phyloP scores from a whole-genome alignment of 2,113 vertebrate species.

The Amphiprion percula region DNA sequence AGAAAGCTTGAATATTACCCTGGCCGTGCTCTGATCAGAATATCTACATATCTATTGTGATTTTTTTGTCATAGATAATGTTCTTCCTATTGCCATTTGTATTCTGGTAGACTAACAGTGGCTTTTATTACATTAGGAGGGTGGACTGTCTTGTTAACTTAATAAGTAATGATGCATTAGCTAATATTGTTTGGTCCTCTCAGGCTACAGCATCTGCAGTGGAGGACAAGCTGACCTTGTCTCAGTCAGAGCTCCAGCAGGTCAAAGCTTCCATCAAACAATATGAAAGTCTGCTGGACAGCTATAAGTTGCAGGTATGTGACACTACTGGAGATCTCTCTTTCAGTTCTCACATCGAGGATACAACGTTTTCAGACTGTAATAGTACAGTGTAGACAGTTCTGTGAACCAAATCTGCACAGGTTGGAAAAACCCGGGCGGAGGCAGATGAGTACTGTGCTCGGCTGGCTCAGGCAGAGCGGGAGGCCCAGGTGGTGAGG shows the following conservation, averaged over 20 bases:
- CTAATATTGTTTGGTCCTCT: slow-evolving; percentile 17
- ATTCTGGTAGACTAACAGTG: background rate
- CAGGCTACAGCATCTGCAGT: slow-evolving; percentile 84
- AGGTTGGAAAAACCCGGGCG: slow-evolving; percentile 87
- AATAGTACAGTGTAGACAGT: background rate
- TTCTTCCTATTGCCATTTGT: background rate
- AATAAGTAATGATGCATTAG: background rate
- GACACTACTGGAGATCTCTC: too few species aligned
- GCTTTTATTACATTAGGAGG: slow-evolving; percentile 6
- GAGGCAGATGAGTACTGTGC: slow-evolving; percentile 88
- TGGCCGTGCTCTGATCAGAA: background rate
- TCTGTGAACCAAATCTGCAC: background rate
- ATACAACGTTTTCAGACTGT: background rate
- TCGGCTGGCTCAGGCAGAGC: slow-evolving; percentile 86
- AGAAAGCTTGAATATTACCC: background rate
- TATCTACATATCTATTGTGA: background rate
- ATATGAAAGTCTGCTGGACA: slow-evolving; percentile 91
- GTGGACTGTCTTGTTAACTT: background rate
- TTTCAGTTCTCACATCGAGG: too few species aligned
- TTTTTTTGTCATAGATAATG: background rate
- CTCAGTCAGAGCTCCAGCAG: slow-evolving; percentile 89
- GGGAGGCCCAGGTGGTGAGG: slow-evolving; percentile 83
- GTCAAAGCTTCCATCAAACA: slow-evolving; percentile 89
- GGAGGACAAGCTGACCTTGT: slow-evolving; percentile 89
- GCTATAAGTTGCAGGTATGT: slow-evolving; percentile 90